Percentiles rank a stretch among this genome's conserved stretches.
phyloP scores from a whole-genome alignment of 2,113 vertebrate genomes.

The Physeter macrocephalus region DNA sequence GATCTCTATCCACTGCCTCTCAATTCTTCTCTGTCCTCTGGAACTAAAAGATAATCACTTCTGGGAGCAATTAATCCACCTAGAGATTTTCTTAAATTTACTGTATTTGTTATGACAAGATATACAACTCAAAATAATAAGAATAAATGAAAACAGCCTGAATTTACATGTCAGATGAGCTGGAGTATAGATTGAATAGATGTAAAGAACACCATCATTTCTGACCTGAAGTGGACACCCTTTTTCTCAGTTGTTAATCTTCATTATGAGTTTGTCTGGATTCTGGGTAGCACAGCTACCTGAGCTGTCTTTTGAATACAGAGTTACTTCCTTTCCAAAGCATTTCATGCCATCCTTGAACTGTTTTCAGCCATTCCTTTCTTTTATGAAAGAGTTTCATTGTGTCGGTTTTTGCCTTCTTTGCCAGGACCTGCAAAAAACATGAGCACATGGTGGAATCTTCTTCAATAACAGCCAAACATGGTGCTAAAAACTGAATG shows the following conservation, averaged over 20 bases:
- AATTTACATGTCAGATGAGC: not conserved
- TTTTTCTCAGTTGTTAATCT: constrained; percentile 17
- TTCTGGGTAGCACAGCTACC: not conserved
- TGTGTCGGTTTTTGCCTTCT: not conserved
- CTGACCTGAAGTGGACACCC: not conserved
- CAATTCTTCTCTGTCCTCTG: constrained; percentile 14
- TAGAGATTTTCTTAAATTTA: constrained; percentile 29
- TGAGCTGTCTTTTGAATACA: not conserved
- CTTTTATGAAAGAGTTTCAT: not conserved
- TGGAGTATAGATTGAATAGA: not conserved
- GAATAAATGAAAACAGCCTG: constrained; percentile 27
- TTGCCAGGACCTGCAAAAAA: not conserved
- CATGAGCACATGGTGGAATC: not conserved
- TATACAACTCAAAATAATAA: constrained; percentile 41
- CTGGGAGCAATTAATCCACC: constrained; percentile 34
- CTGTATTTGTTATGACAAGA: constrained; percentile 33
- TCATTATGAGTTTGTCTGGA: not conserved
- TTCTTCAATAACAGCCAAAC: not conserved
- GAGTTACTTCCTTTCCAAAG: not conserved
- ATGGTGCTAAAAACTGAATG: not conserved
- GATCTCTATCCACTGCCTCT: not conserved
- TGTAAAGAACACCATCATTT: not conserved
- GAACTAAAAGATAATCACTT: constrained; percentile 55
- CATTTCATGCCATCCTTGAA: not conserved
- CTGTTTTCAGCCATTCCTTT: not conserved